These are phyloP conservation scores for Pachyuromys duprasi DNA, from an alignment of 2,797 vertebrate genomes.

Conservation along the genomic window DNA sequence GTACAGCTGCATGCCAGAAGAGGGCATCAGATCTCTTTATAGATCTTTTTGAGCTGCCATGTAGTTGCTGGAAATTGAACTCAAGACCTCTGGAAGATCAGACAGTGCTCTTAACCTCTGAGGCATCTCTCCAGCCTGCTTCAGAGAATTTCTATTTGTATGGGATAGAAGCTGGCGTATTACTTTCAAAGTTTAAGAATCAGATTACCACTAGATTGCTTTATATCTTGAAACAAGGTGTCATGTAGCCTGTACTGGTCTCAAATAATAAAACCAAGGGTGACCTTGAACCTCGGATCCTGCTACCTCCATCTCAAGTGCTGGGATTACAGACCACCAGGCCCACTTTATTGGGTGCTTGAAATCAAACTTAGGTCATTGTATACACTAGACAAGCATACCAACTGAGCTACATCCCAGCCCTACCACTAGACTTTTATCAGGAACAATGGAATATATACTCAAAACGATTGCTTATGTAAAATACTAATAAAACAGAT, in stretches of 20 bases:
- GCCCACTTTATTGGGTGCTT: neutral
- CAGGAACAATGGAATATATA: neutral
- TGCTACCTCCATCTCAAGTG: neutral
- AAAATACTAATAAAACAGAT: conserved; percentile 40
- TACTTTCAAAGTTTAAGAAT: neutral
- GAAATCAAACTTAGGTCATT: neutral
- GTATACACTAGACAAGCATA: neutral
- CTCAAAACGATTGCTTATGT: neutral
- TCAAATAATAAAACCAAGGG: neutral
- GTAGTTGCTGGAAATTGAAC: too few species aligned
- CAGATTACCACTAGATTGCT: neutral
- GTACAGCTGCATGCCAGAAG: too few species aligned
- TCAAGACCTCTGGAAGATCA: too few species aligned
- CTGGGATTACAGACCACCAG: neutral
- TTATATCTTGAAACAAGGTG: neutral
- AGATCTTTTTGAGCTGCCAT: too few species aligned
- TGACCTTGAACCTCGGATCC: neutral
- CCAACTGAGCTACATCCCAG: neutral
- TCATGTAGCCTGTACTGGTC: neutral
- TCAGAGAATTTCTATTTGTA: neutral
- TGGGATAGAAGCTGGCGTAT: neutral
- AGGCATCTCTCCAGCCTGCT: neutral
- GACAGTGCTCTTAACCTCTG: too few species aligned
- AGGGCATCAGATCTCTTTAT: too few species aligned
- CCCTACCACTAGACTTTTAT: neutral